Evolutionary conservation across 2,797 vertebrate species (phyloP).

Genomic region (Prionace glauca): DNA sequence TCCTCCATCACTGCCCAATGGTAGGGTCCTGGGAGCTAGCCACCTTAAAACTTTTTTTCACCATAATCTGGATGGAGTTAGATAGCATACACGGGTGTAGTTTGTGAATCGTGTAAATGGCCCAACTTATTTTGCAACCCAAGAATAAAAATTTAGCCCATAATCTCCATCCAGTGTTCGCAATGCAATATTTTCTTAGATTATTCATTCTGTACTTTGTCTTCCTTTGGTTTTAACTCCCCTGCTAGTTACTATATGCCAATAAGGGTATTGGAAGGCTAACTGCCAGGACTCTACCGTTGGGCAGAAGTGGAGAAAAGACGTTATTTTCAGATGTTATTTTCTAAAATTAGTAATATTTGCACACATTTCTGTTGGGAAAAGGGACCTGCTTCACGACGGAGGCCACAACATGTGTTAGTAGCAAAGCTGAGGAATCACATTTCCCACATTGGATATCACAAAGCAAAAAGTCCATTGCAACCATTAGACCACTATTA

Average conservation of each 20-base stretch:
- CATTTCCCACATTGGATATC: neutral
- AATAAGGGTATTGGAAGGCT: neutral
- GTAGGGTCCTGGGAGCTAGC: no score
- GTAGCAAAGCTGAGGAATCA: neutral
- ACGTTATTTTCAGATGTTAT: neutral
- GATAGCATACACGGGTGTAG: neutral
- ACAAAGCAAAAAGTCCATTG: neutral
- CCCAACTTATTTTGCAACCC: neutral
- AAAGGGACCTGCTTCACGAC: neutral
- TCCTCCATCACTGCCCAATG: no score
- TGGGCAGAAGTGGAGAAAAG: neutral
- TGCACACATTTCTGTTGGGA: neutral
- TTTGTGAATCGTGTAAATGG: neutral
- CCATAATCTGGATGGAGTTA: neutral
- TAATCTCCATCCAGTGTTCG: neutral
- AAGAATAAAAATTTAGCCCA: neutral
- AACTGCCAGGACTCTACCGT: neutral
- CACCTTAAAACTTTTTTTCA: no score
- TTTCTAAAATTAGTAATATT: neutral
- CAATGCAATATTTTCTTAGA: neutral
- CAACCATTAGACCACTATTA: neutral
- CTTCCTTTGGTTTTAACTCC: neutral
- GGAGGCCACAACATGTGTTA: neutral
- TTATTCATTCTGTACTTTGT: neutral
- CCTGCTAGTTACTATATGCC: neutral